Evolutionary conservation across 2,888 invertebrate genomes (phyloP), one percentile per base, ranked within the genome.

Genomic region (Tryphoninae sp.): DNA sequence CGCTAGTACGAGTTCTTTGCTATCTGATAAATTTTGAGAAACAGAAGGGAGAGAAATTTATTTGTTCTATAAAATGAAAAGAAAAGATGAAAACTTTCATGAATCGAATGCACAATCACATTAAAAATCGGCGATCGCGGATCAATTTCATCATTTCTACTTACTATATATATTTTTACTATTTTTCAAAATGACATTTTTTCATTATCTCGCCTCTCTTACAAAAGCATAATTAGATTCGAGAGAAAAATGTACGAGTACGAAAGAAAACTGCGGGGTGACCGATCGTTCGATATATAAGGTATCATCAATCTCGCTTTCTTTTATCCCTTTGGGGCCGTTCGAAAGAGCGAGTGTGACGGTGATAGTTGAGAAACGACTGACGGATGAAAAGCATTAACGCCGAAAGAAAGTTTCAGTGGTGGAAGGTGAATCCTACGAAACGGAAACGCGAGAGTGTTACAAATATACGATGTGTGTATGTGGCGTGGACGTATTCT

Each of bases 371-470:
- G 80, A 77, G 42, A 83, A 76, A 80, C 73, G 76, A 26, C 73
- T 84, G 82, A 81, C 79, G 82, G 80, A 78, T 82, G 83, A 85
- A 84, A 85, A 78, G 83, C 83, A 86, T 86, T 86, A 82, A 68
- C 67, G 78, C 74, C 69, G 53, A 62, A 81, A 81, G 78, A 78
- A 84, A 80, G 68, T 71, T 84, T 62, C 72, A 42, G 81, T 61
- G 81, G 42, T 61, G 53, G 51, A 58, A 74, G 33, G 62, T 55
- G 40, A 76, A 72, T 75, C 61, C 53, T 71, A 71, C 68, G 42
- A 73, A 78, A 75, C 33, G 59, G 74, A 71, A 62, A 55, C 19
- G 53, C 72, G 55, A 71, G 64, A 64, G 62, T 69, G 58, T 45
- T 55, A 19, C 16, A 16, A n/a, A 53, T 53, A 53, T 55, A 55